Base-by-base conservation (phyloP, 2,888 invertebrate genomes). In the Celastrina argiolus region DNA sequence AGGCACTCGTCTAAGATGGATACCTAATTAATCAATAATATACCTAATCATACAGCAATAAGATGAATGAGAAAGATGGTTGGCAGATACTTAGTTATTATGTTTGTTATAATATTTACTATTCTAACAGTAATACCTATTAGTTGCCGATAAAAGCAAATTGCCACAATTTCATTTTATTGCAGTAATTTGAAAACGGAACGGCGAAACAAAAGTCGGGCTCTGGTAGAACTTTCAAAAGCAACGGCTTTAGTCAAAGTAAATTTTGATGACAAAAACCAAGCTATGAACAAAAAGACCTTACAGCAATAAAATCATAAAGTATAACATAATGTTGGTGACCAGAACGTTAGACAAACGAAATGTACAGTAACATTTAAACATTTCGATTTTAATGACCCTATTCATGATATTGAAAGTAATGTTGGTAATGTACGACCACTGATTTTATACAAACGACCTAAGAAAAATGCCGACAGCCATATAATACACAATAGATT, bases 161-260 rank as follows among this genome's bases (percentile, higher is more conserved):
- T 14, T 51, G 51, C 22, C 26, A 51, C 26, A 14, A 26, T 51
- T 59, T 36, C 10, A 59, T 34, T 16, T 31, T 59, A 31, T 8
- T 16, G 34, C 59, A 10, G 16, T 16, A 59, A 34, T 39, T 39
- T 12, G 12, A 36, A 61, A 18, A 36, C 22, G 18, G 26, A 18
- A 39, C 61, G 12, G 8, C 58, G 4, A 51, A 78, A 85, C 87
- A 83, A 82, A 83, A 82, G 79, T 85, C 80, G 85, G 71, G 76
- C 81, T 71, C 67, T 71, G 26, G 51, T 56, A 56, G 12, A 45
- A 59, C 18, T 59, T 66, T 59, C 59, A 31, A 59, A 34, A 16
- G 31, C 8, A 61, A 61, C 61, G 61, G 61, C 61, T 18, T 61
- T 34, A 31, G 18, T 61, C 61, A 61, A 61, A 61, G 61, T 61